Conservation (phyloP, 2,113 vertebrate genomes). For the Gallinago jamesoni region DNA sequence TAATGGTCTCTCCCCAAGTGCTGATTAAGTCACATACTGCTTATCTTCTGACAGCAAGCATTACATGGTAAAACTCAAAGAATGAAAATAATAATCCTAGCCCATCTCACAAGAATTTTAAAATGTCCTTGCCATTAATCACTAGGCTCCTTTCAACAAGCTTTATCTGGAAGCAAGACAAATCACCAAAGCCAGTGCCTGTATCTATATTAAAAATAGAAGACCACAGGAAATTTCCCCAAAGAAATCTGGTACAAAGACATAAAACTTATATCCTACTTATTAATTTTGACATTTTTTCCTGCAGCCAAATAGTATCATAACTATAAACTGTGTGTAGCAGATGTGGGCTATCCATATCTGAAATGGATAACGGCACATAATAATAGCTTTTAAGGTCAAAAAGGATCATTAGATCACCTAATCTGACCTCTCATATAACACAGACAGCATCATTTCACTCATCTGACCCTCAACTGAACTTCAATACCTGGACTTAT, state of each 20-base stretch:
- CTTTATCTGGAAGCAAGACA: conserved; percentile 2
- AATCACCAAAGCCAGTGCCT: not conserved
- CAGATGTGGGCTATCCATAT: not conserved
- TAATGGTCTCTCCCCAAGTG: not conserved
- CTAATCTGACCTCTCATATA: not conserved
- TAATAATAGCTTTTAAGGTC: not conserved
- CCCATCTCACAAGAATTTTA: conserved; percentile 1
- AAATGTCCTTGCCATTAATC: conserved; percentile 13
- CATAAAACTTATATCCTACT: not conserved
- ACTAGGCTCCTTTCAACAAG: not conserved
- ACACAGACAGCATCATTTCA: not conserved
- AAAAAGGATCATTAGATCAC: not conserved
- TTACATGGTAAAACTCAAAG: not conserved
- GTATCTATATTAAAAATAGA: conserved; percentile 22
- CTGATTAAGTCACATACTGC: not conserved
- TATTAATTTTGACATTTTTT: conserved; percentile 4
- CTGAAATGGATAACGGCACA: not conserved
- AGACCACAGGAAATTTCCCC: conserved; percentile 18
- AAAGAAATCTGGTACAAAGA: not conserved
- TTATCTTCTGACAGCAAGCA: conserved; percentile 25
- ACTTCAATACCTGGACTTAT: not conserved
- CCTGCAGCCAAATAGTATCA: not conserved
- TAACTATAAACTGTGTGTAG: not conserved
- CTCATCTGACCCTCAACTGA: not conserved
- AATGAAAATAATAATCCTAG: conserved; percentile 27